Evolutionary conservation across 1,140 invertebrate genomes (phyloP).

Genomic region (Neomicropteryx cornuta): DNA sequence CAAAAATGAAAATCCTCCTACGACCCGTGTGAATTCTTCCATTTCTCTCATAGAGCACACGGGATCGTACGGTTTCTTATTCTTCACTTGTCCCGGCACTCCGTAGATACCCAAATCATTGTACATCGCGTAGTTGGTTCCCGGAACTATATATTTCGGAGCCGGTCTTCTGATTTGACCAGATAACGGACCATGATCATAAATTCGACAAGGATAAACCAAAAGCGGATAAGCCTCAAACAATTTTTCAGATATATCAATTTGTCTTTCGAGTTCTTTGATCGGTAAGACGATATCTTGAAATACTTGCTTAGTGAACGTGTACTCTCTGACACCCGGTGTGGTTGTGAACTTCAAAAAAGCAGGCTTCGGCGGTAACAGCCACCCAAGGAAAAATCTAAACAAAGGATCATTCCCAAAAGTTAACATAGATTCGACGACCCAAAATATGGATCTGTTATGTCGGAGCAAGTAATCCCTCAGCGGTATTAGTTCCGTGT

Average conservation of each 20-base stretch:
- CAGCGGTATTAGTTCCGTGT: constrained; percentile 63
- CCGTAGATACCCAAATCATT: constrained; percentile 76
- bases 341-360: constrained; percentile 75
- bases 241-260: constrained; percentile 54
- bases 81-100: constrained; percentile 49
- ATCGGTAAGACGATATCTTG: constrained; percentile 78
- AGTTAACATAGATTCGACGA: constrained; percentile 69
- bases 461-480: constrained; percentile 72
- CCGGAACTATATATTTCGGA: constrained; percentile 50
- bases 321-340: constrained; percentile 61
- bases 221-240: constrained; percentile 69
- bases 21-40: constrained; percentile 44
- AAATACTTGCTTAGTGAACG: constrained; percentile 71
- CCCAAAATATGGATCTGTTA: constrained; percentile 73
- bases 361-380: constrained; percentile 71
- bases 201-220: constrained; percentile 69
- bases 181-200: constrained; percentile 57
- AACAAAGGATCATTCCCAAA: constrained; percentile 76
- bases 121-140: constrained; percentile 51
- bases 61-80: constrained; percentile 44
- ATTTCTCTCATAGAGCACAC: constrained; percentile 36
- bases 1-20: constrained; percentile 56
- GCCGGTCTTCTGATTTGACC: constrained; percentile 45
- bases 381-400: constrained; percentile 64
- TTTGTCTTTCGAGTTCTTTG: constrained; percentile 48